These are phyloP conservation scores for Neodiprion lecontei DNA, from an alignment of 1,140 invertebrate genomes.

Conservation along the genomic window DNA sequence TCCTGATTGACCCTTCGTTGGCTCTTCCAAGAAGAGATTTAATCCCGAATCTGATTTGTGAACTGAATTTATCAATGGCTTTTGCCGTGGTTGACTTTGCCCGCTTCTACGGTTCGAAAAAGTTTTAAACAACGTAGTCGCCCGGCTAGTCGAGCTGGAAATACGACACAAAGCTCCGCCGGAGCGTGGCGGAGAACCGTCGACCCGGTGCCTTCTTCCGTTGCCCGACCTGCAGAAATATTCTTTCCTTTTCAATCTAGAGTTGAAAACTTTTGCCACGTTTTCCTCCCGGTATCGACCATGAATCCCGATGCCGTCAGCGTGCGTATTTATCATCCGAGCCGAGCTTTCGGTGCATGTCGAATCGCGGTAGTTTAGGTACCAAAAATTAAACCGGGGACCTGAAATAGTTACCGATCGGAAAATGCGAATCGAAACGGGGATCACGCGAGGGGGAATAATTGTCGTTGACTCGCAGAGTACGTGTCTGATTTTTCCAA, in stretches of 20 bases:
- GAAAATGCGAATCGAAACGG: too few species aligned
- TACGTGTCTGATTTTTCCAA: slow-evolving; percentile 4
- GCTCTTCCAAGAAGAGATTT: neutral
- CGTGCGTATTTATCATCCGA: too few species aligned
- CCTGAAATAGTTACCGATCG: neutral
- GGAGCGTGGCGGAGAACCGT: neutral
- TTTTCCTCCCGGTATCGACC: neutral
- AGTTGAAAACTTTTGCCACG: neutral
- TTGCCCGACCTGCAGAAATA: neutral
- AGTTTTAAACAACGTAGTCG: neutral
- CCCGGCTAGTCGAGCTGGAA: neutral
- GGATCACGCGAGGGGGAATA: too few species aligned
- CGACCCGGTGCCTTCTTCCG: too few species aligned
- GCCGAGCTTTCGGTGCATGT: neutral
- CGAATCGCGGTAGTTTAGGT: neutral
- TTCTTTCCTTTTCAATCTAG: neutral
- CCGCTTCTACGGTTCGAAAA: neutral
- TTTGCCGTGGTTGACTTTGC: neutral
- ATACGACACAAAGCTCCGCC: neutral
- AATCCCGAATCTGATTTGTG: neutral
- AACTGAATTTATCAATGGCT: slow-evolving; percentile 5
- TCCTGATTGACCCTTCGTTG: slow-evolving; percentile 1
- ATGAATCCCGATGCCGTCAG: too few species aligned
- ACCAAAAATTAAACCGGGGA: neutral
- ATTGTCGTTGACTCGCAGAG: neutral